Evolutionary conservation across 2,888 invertebrate genomes (phyloP).

Genomic region (Spodoptera littoralis): DNA sequence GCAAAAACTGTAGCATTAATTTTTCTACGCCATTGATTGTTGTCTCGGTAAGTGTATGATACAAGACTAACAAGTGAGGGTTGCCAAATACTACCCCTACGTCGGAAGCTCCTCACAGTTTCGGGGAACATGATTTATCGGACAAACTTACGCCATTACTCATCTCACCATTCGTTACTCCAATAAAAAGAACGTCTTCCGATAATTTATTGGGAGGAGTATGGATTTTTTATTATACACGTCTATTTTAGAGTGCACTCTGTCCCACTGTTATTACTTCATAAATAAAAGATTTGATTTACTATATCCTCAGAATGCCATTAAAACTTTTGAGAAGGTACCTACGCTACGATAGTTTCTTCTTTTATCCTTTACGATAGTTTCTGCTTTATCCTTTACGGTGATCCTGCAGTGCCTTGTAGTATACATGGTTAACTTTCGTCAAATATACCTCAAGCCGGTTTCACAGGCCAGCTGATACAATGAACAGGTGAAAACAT

Average conservation of each 20-base stretch:
- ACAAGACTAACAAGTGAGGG: constrained; percentile 77
- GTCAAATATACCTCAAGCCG: constrained; percentile 54
- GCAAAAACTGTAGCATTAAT: constrained; percentile 38
- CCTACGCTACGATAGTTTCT: constrained; percentile 33
- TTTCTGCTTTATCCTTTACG: constrained; percentile 48
- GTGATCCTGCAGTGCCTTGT: constrained; percentile 50
- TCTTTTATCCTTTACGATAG: no score
- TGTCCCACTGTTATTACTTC: constrained; percentile 72
- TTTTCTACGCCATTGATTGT: constrained; percentile 73
- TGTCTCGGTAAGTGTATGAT: constrained; percentile 76
- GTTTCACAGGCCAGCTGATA: constrained; percentile 60
- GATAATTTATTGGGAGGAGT: constrained; percentile 84
- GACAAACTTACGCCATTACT: constrained; percentile 86
- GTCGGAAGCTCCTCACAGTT: constrained; percentile 76
- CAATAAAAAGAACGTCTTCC: constrained; percentile 87
- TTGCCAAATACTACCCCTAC: constrained; percentile 79
- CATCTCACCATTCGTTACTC: constrained; percentile 88
- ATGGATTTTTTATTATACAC: constrained; percentile 83
- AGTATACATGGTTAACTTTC: constrained; percentile 48
- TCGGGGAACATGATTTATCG: constrained; percentile 85
- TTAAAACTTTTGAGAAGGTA: constrained; percentile 63
- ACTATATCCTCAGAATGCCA: constrained; percentile 68
- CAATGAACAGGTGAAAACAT: constrained; percentile 63
- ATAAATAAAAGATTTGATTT: constrained; percentile 81
- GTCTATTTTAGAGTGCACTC: constrained; percentile 83